These are phyloP conservation scores for Ferrisia virgata DNA, from an alignment of 2,888 invertebrate genomes.

Conservation along the genomic window DNA sequence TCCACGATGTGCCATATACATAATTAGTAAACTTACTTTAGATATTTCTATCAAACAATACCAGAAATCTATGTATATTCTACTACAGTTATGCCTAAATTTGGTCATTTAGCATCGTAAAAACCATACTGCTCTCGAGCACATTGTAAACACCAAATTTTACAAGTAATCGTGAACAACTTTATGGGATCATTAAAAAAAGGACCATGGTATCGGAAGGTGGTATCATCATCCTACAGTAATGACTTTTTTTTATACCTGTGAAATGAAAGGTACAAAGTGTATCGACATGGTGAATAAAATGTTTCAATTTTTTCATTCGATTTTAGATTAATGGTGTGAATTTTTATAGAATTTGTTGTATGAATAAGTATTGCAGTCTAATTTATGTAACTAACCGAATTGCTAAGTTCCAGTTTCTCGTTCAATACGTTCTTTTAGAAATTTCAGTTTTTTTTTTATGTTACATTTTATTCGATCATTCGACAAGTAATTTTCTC, in stretches of 20 bases:
- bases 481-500: background rate
- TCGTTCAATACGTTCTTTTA: too few relatives aligned
- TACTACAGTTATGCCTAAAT: background rate
- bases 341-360: too few relatives aligned
- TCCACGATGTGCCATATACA: background rate
- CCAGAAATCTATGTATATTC: background rate
- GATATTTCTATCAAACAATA: background rate
- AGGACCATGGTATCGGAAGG: background rate
- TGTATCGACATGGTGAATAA: background rate
- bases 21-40: background rate
- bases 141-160: conserved; percentile 25
- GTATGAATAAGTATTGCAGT: too few relatives aligned
- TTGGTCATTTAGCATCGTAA: conserved; percentile 15
- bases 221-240: background rate
- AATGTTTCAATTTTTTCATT: background rate
- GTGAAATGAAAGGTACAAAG: background rate
- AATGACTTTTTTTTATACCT: background rate
- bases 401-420: too few relatives aligned
- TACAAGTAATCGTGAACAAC: background rate
- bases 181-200: conserved; percentile 18
- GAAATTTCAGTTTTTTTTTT: too few relatives aligned
- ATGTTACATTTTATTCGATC: too few relatives aligned
- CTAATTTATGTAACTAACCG: too few relatives aligned
- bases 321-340: too few relatives aligned
- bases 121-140: background rate